phyloP scores from a whole-genome alignment of 2,888 invertebrate species.

The Dascillus cervinus region DNA sequence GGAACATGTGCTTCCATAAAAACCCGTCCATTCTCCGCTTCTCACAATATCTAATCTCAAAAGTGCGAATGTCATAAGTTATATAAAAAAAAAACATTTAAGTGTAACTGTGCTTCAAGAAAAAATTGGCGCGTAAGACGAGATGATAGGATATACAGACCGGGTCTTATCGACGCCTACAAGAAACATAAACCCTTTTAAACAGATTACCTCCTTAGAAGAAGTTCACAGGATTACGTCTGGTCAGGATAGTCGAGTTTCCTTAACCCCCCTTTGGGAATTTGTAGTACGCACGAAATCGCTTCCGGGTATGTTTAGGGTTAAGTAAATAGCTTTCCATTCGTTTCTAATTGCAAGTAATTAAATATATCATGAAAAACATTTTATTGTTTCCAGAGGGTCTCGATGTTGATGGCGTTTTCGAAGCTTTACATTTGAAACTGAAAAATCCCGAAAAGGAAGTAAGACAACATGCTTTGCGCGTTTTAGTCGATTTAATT shows the following conservation, averaged over 20 bases:
- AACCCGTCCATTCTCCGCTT: too few species aligned
- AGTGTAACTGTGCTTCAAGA: too few species aligned
- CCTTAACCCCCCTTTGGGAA: conserved; percentile 73
- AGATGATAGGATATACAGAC: conserved; percentile 11
- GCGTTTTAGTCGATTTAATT: conserved; percentile 71
- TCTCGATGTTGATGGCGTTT: conserved; percentile 50
- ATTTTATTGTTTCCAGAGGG: conserved; percentile 30
- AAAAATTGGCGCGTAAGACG: too few species aligned
- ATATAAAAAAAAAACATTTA: too few species aligned
- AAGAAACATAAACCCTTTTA: conserved; percentile 7
- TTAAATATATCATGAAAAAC: too few species aligned
- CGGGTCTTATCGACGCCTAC: conserved; percentile 8
- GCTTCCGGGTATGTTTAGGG: conserved; percentile 51
- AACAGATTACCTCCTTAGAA: conserved; percentile 5
- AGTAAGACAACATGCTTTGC: conserved; percentile 72
- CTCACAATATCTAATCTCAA: too few species aligned
- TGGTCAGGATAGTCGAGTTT: conserved; percentile 34
- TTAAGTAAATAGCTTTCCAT: too few species aligned
- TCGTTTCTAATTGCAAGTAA: neutral
- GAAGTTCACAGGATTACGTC: conserved; percentile 9
- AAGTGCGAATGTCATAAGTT: too few species aligned
- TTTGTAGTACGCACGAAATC: conserved; percentile 66
- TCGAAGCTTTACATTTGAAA: conserved; percentile 63
- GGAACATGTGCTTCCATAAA: conserved; percentile 13
- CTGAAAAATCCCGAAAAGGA: conserved; percentile 76